Evolutionary conservation across 2,888 invertebrate species (phyloP).

Genomic region (Amphipoea oculea): DNA sequence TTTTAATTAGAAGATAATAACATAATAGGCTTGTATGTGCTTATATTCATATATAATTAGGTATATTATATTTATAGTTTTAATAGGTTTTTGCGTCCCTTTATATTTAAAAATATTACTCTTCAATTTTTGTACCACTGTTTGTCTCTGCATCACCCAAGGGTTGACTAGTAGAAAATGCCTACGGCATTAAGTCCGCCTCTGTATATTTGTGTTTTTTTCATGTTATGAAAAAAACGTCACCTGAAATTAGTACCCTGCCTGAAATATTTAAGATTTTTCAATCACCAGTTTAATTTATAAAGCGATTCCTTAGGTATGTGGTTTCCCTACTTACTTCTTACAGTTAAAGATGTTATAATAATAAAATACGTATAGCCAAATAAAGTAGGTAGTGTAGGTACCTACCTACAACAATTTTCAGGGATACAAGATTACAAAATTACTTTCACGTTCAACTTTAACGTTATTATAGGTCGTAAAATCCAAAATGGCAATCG

Average conservation of each 20-base stretch:
- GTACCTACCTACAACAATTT: neutral
- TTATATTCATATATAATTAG: too few relatives aligned
- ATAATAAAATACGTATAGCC: neutral
- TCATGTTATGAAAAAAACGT: too few relatives aligned
- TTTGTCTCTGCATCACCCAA: too few relatives aligned
- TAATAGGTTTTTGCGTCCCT: too few relatives aligned
- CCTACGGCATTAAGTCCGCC: too few relatives aligned
- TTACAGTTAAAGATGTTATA: neutral
- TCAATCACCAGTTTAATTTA: neutral
- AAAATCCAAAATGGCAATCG: slow-evolving; percentile 24
- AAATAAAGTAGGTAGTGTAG: neutral
- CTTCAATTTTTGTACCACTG: too few relatives aligned
- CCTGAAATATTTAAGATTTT: neutral
- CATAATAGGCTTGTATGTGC: too few relatives aligned
- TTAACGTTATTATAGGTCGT: slow-evolving; percentile 14
- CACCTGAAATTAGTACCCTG: neutral
- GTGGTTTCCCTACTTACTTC: neutral
- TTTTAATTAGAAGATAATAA: neutral
- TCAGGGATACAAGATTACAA: slow-evolving; percentile 26
- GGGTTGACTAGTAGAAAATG: too few relatives aligned
- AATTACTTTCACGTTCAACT: slow-evolving; percentile 29
- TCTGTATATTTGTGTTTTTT: too few relatives aligned
- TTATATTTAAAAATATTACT: too few relatives aligned
- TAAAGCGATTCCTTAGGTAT: neutral
- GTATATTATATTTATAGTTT: too few relatives aligned